Evolutionary conservation across 2,888 invertebrate species (phyloP).

Genomic region (Odontothrips loti): DNA sequence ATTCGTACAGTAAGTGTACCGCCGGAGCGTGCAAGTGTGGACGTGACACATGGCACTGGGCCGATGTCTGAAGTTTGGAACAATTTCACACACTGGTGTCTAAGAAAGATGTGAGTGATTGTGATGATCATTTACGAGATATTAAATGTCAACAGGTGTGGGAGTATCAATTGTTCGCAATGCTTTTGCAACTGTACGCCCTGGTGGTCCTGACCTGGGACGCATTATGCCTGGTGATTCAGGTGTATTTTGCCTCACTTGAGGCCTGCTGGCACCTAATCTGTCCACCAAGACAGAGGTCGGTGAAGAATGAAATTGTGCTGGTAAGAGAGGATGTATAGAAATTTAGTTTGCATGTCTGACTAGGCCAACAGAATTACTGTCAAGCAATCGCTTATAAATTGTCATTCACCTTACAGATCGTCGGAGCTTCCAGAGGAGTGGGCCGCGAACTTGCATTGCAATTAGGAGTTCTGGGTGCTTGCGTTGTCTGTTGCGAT

Average conservation of each 20-base stretch:
- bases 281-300: slow-evolving; percentile 57
- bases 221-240: slow-evolving; percentile 52
- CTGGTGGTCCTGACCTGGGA: slow-evolving; percentile 54
- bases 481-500: slow-evolving; percentile 63
- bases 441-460: slow-evolving; percentile 61
- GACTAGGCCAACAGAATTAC: not conserved
- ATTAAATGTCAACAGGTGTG: not conserved
- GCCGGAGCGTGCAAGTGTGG: too few species aligned
- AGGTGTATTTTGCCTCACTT: slow-evolving; percentile 52
- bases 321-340: slow-evolving; percentile 49
- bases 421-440: slow-evolving; percentile 67
- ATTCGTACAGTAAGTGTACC: too few species aligned
- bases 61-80: too few species aligned
- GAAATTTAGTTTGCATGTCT: not conserved
- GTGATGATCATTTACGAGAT: too few species aligned
- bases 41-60: too few species aligned
- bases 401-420: slow-evolving; percentile 45
- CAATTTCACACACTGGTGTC: too few species aligned
- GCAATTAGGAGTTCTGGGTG: slow-evolving; percentile 55
- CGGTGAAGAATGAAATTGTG: slow-evolving; percentile 58
- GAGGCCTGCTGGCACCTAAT: slow-evolving; percentile 53
- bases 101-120: too few species aligned
- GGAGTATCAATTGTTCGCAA: not conserved
- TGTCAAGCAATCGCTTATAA: not conserved
- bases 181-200: slow-evolving; percentile 51